phyloP scores from a whole-genome alignment of 2,888 invertebrate species.

The Drosophila incognita region DNA sequence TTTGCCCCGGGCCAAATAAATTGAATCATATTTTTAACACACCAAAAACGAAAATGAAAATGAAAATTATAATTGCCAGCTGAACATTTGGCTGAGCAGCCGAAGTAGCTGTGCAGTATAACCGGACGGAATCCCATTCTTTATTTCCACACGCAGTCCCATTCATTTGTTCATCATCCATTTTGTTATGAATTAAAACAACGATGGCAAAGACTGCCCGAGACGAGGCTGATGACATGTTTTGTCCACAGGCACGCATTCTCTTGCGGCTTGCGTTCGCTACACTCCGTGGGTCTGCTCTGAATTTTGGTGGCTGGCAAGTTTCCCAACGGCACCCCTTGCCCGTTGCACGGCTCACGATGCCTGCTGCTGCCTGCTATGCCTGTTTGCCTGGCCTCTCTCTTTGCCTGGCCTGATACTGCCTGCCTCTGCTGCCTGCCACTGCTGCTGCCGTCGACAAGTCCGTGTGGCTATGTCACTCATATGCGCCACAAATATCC shows the following conservation, averaged over 20 bases:
- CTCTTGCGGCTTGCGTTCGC: conserved; percentile 57
- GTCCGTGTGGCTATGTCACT: conserved; percentile 77
- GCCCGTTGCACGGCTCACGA: conserved; percentile 25
- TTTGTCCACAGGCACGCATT: conserved; percentile 81
- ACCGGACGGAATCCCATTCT: conserved; percentile 16
- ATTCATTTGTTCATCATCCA: conserved; percentile 69
- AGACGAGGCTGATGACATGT: conserved; percentile 78
- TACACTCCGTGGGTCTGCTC: conserved; percentile 19
- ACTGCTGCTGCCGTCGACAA: conserved; percentile 56
- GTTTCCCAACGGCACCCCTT: conserved; percentile 81
- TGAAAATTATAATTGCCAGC: conserved; percentile 80
- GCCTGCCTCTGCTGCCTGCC: conserved; percentile 15
- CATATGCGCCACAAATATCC: conserved; percentile 79
- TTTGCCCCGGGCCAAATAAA: conserved; percentile 57
- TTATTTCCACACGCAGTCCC: conserved; percentile 26
- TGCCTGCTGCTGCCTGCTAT: conserved; percentile 5
- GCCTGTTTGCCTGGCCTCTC: background rate
- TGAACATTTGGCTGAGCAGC: conserved; percentile 57
- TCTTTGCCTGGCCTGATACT: background rate
- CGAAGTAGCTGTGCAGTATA: background rate
- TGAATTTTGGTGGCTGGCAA: conserved; percentile 59
- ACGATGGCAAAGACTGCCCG: conserved; percentile 57
- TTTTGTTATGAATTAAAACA: conserved; percentile 76
- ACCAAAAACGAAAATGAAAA: conserved; percentile 11
- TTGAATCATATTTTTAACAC: conserved; percentile 77